A percentile compares a stretch with the other conserved stretches of the same genome.
Conservation (phyloP, 2,113 vertebrate species). For the Myotis brandtii region DNA sequence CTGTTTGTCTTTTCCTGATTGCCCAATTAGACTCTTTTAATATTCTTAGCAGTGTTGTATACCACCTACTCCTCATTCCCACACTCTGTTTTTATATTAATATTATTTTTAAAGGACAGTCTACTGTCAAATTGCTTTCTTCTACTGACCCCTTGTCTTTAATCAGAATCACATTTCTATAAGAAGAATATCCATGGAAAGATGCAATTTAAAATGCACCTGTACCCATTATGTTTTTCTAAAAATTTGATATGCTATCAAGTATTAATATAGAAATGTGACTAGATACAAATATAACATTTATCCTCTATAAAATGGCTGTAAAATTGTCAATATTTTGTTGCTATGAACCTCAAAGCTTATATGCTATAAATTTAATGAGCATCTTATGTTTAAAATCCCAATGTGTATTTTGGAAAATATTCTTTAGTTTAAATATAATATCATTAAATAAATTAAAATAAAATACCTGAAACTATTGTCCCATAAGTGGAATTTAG, state of each 20-base stretch:
- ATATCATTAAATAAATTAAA: not conserved
- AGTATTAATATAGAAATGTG: not conserved
- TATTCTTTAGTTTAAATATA: not conserved
- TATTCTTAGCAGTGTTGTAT: not conserved
- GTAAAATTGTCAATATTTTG: not conserved
- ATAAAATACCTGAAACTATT: not conserved
- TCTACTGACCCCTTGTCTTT: not conserved
- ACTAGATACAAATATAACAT: not conserved
- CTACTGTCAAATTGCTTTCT: not conserved
- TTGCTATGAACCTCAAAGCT: not conserved
- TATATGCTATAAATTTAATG: not conserved
- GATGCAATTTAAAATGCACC: not conserved
- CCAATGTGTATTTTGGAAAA: not conserved
- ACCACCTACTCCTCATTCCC: not conserved
- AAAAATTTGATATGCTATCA: not conserved
- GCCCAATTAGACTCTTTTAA: not conserved
- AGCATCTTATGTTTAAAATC: not conserved
- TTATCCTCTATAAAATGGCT: conserved; percentile 14
- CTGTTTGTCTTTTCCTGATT: not conserved
- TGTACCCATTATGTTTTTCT: not conserved
- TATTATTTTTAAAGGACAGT: not conserved
- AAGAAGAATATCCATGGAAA: not conserved
- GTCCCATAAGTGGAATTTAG: not conserved
- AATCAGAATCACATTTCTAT: not conserved
- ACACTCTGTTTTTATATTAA: not conserved